These are phyloP conservation scores for Platorchestia sp. DNA, from an alignment of 1,140 invertebrate genomes.

Conservation along the genomic window DNA sequence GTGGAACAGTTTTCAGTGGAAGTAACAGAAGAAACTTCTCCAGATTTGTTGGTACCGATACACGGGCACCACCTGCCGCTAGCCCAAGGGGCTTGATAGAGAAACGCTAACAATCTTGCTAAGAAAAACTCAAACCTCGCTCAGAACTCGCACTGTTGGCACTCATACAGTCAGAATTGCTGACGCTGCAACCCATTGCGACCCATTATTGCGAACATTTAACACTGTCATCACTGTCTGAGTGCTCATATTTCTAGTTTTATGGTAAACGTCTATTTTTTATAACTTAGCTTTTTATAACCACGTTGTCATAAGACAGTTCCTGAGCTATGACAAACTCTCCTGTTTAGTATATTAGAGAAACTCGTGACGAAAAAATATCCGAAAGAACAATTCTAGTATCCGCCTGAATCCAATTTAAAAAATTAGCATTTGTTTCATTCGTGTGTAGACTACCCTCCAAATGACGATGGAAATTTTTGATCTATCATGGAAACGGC, in stretches of 20 bases:
- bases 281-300: too few relatives aligned
- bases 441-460: too few relatives aligned
- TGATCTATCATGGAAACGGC: too few relatives aligned
- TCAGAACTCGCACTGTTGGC: neutral
- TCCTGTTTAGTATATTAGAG: too few relatives aligned
- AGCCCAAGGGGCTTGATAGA: neutral
- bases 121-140: neutral
- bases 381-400: too few relatives aligned
- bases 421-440: too few relatives aligned
- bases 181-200: neutral
- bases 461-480: too few relatives aligned
- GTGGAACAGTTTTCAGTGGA: neutral
- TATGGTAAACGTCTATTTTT: too few relatives aligned
- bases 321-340: too few relatives aligned
- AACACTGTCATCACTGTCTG: neutral
- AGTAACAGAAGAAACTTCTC: neutral
- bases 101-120: neutral
- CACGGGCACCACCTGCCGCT: neutral
- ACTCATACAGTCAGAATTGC: neutral
- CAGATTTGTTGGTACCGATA: neutral
- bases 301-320: too few relatives aligned
- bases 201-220: neutral
- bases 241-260: neutral
- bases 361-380: too few relatives aligned
- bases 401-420: too few relatives aligned